Percentiles rank a stretch among this genome's conserved stretches.
Evolutionary conservation across 2,797 vertebrate genomes (phyloP).

Genomic region (Etheostoma perlongum): DNA sequence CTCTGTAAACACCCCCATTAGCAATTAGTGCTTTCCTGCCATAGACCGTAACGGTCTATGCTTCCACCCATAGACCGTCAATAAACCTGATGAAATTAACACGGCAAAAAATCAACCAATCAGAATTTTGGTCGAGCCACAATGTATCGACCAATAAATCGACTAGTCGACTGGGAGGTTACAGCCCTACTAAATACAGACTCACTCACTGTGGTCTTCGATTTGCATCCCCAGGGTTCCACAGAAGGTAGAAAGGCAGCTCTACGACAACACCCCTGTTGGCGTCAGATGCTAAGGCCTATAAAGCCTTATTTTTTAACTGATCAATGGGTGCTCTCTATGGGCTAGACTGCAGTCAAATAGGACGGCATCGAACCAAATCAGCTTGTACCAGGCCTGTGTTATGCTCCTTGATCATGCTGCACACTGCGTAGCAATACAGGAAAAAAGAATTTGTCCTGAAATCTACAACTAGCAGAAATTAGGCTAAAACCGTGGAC

Average conservation of each 20-base stretch:
- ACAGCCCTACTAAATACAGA: too few species aligned
- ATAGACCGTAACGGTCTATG: too few species aligned
- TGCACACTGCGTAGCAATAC: constrained; percentile 16
- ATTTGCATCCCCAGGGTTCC: constrained; percentile 39
- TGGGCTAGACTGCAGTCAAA: constrained; percentile 42
- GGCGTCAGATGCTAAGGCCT: constrained; percentile 59
- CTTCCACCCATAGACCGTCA: too few species aligned
- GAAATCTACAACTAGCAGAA: constrained; percentile 65
- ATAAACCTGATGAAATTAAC: too few species aligned
- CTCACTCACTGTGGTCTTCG: constrained; percentile 30
- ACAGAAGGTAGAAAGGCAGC: constrained; percentile 48
- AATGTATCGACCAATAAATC: too few species aligned
- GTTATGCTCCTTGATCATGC: constrained; percentile 23
- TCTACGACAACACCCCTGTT: constrained; percentile 42
- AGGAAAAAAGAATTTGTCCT: background rate
- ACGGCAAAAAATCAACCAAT: too few species aligned
- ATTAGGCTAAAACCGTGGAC: constrained; percentile 70
- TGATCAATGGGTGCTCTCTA: constrained; percentile 76
- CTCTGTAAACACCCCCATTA: too few species aligned
- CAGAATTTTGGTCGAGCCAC: too few species aligned
- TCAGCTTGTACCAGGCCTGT: constrained; percentile 24
- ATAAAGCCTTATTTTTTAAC: constrained; percentile 67
- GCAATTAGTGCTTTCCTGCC: too few species aligned
- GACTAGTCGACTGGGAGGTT: too few species aligned
- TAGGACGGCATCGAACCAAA: constrained; percentile 31